phyloP scores from a whole-genome alignment of 2,888 invertebrate species.

The Blastobasis lacticolella region DNA sequence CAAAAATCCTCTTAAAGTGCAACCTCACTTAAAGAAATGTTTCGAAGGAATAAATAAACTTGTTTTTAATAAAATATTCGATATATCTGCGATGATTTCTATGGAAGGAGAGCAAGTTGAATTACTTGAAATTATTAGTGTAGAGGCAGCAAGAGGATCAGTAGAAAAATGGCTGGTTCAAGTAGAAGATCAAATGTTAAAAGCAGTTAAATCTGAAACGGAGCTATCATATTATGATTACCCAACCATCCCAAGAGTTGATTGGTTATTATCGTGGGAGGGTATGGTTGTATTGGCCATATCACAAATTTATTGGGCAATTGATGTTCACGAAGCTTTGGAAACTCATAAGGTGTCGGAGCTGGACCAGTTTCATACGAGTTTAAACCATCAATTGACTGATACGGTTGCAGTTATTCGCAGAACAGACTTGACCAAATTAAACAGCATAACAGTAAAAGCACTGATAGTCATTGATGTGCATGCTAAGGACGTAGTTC shows the following conservation, averaged over 20 bases:
- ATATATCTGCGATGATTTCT: conserved; percentile 86
- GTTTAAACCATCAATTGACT: conserved; percentile 77
- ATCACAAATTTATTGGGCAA: conserved; percentile 89
- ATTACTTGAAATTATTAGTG: conserved; percentile 76
- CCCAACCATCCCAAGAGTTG: conserved; percentile 67
- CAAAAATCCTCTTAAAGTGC: conserved; percentile 87
- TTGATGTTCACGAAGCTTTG: conserved; percentile 82
- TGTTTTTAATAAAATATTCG: conserved; percentile 79
- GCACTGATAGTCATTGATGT: conserved; percentile 90
- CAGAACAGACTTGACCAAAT: conserved; percentile 79
- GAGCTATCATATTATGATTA: conserved; percentile 79
- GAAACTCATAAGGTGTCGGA: conserved; percentile 71
- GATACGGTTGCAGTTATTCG: conserved; percentile 84
- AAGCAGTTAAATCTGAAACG: conserved; percentile 80
- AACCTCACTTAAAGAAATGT: conserved; percentile 90
- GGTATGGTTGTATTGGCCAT: conserved; percentile 87
- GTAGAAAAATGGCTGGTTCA: conserved; percentile 90
- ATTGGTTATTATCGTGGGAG: conserved; percentile 86
- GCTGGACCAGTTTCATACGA: conserved; percentile 70
- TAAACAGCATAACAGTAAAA: conserved; percentile 84
- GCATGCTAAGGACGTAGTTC: conserved; percentile 87
- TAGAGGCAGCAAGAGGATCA: conserved; percentile 83
- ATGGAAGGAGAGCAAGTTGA: conserved; percentile 82
- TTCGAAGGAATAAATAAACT: conserved; percentile 89
- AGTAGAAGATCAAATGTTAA: conserved; percentile 88